Evolutionary conservation across 2,888 invertebrate species (phyloP).

Genomic region (Cynaeus angustus): DNA sequence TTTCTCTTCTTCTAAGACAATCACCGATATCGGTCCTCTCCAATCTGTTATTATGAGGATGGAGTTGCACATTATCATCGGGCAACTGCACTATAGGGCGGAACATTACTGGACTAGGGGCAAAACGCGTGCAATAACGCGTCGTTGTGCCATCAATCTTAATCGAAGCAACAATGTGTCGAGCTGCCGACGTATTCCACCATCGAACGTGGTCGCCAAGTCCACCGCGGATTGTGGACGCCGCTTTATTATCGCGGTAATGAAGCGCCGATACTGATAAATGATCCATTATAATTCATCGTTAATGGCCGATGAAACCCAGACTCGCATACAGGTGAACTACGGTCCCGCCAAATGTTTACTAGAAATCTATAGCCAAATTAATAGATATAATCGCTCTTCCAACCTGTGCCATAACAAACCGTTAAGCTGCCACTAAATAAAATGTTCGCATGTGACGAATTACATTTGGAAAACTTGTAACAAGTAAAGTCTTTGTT

Average conservation of each 20-base stretch:
- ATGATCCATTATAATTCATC: constrained; percentile 68
- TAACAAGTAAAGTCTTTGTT: no score
- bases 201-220: constrained; percentile 48
- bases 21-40: constrained; percentile 59
- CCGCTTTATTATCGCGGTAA: constrained; percentile 67
- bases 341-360: constrained; percentile 25
- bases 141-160: constrained; percentile 63
- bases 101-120: constrained; percentile 50
- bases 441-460: no score
- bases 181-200: constrained; percentile 55
- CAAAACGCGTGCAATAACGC: constrained; percentile 51
- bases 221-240: constrained; percentile 56
- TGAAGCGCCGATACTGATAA: constrained; percentile 68
- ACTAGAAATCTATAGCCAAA: neutral
- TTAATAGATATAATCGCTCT: no score
- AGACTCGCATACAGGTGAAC: constrained; percentile 63
- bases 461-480: no score
- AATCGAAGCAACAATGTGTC: constrained; percentile 67
- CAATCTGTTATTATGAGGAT: constrained; percentile 65
- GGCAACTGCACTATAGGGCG: constrained; percentile 61
- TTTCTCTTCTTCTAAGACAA: constrained; percentile 64
- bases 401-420: no score
- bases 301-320: constrained; percentile 64
- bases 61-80: constrained; percentile 63
- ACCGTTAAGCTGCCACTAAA: no score